Evolutionary conservation across 1,140 invertebrate species (phyloP), one percentile per base, ranked within the genome.

Genomic region (Drosophila arawakana): DNA sequence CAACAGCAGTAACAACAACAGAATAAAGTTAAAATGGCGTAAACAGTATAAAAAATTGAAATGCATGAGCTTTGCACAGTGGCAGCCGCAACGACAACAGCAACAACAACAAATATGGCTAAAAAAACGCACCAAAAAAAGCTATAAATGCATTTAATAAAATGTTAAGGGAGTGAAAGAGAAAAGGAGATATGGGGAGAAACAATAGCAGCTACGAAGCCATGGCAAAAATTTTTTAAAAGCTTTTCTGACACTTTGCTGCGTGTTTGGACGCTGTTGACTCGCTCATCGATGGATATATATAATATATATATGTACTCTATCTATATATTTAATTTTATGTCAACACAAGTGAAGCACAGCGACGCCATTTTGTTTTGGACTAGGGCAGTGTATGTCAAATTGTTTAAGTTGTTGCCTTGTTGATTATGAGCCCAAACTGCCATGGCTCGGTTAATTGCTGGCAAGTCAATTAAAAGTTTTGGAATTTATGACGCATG

Each of bases 41-140:
- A 80, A 80, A 80, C 75, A 80, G 72, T 62, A 78, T 70, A 78
- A 78, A 78, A 78, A 76, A 79, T 59, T 70, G 75, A 57, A 80
- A 62, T 74, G 78, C 75, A 74, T 69, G 61, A 80, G 74, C 68
- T 80, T 77, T 77, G 60, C 60, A 59, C 73, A 78, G 54, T 58
- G 39, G 44, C 63, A 44, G 60, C 67, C 71, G 41, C 74, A 73
- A 60, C 44, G 54, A 61, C 74, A 73, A 58, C 34, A 61, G n/a
- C 43, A 41, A 39, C 37, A 70, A 59, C 15, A 30, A 55, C 9
- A 55, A 43, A 70, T 39, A 68, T 37, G 47, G 44, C 35, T 60
- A 8, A 62, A 47, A 58, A 59, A 77, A 76, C 39, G 46, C 50
- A 41, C n/a, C 37, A 30, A 67, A 49, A 71, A 69, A 46, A 49